phyloP scores from a whole-genome alignment of 2,888 invertebrate genomes.

The Lithosia quadra region DNA sequence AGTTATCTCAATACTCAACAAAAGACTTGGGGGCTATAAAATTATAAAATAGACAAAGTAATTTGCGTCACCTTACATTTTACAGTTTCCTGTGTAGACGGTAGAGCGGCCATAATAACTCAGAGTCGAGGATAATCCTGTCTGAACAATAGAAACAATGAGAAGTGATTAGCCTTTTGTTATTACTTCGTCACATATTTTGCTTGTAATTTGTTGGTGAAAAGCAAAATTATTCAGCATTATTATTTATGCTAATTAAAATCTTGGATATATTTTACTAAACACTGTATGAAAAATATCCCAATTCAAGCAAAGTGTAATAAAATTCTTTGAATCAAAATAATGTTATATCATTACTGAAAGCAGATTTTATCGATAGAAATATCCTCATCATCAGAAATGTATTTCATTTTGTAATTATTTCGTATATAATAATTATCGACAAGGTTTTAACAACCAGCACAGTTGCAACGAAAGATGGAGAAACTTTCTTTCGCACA shows the following conservation, averaged over 20 bases:
- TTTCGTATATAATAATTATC: not conserved
- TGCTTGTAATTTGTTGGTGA: slow-evolving; percentile 39
- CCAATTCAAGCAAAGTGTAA: not conserved
- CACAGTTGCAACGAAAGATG: not conserved
- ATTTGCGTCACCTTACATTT: slow-evolving; percentile 69
- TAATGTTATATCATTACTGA: not conserved
- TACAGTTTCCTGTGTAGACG: slow-evolving; percentile 59
- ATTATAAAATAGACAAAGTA: slow-evolving; percentile 68
- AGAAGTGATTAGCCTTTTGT: slow-evolving; percentile 49
- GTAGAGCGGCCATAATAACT: slow-evolving; percentile 42
- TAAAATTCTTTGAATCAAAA: not conserved
- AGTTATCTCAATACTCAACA: slow-evolving; percentile 54
- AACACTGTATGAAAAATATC: not conserved
- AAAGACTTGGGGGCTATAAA: slow-evolving; percentile 52
- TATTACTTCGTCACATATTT: slow-evolving; percentile 45
- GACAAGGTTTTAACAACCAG: not conserved
- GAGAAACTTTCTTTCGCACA: no score
- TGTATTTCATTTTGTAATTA: not conserved
- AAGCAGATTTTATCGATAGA: no score
- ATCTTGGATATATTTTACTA: not conserved
- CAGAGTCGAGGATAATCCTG: slow-evolving; percentile 35
- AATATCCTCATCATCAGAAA: no score
- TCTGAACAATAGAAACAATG: slow-evolving; percentile 38
- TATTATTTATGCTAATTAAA: not conserved
- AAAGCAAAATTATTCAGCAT: slow-evolving; percentile 11